Conservation (phyloP, 2,888 invertebrate genomes). For the Drosophila algonquin region DNA sequence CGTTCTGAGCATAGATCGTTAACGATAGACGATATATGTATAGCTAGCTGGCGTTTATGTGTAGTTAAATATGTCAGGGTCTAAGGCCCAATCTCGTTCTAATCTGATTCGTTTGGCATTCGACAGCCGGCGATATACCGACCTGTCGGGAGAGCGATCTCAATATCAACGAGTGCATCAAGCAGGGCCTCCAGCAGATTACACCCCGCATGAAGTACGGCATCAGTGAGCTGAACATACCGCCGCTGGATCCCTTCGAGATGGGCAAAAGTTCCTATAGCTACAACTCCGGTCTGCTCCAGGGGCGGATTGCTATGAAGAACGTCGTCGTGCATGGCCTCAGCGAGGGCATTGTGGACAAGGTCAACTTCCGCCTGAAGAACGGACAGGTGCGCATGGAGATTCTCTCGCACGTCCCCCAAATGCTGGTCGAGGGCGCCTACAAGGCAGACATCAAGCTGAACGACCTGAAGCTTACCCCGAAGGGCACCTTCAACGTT, state of each 20-base stretch:
- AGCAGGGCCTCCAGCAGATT: conserved; percentile 85
- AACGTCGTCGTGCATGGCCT: conserved; percentile 86
- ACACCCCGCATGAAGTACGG: conserved; percentile 82
- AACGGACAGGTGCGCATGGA: conserved; percentile 85
- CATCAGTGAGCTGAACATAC: conserved; percentile 80
- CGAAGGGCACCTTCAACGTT: conserved; percentile 86
- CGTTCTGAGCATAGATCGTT: conserved; percentile 65
- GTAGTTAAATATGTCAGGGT: conserved; percentile 62
- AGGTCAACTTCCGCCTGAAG: conserved; percentile 84
- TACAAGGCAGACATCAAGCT: conserved; percentile 87
- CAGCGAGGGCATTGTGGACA: conserved; percentile 85
- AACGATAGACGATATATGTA: conserved; percentile 29
- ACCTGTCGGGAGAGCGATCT: conserved; percentile 86
- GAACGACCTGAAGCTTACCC: conserved; percentile 86
- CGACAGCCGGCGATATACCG: conserved; percentile 84
- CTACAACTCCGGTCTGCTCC: conserved; percentile 77
- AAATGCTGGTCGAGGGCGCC: conserved; percentile 85
- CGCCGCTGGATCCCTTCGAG: conserved; percentile 81
- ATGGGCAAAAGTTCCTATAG: conserved; percentile 77
- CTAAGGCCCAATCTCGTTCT: conserved; percentile 11
- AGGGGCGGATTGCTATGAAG: conserved; percentile 83
- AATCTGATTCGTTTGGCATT: conserved; percentile 28
- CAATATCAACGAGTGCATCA: conserved; percentile 86
- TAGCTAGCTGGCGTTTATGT: conserved; percentile 37
- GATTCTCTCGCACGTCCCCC: conserved; percentile 86